Base-by-base conservation (phyloP, 2,113 vertebrate genomes). In the Scytalopus superciliaris region DNA sequence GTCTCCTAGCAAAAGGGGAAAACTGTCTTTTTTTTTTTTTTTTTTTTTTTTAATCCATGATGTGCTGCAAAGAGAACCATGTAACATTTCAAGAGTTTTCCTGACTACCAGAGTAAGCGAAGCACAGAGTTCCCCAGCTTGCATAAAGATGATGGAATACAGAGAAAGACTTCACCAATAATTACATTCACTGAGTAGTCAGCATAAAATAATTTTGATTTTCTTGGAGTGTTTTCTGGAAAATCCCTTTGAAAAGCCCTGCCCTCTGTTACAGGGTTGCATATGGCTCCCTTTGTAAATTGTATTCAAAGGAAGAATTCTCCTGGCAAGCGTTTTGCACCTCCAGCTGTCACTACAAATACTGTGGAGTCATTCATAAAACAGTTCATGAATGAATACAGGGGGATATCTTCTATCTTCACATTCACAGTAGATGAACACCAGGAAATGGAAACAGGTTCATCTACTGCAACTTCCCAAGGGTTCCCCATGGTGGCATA, bases 271-370 rank as follows among this genome's bases (percentile, higher is more conserved):
- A 62, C 45, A 45, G 68, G 33, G 53, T 80, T 88, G 63, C 77
- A 49, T 92, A 87, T 90, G 68, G 24, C 18, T 96, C 10, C 45
- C 55, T 90, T 87, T 93, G 80, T 86, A 89, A 80, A 80, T 74
- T 80, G 55, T 84, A 62, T 90, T 90, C 60, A 89, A 90, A 91
- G 73, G 80, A 84, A 80, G 45, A 85, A 81, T 84, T 90, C 83
- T 94, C 31, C 84, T 88, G 78, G 63, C 77, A 92, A 81, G 77
- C 33, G 17, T 80, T 95, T 92, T 83, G 27, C 44, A 60, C 30
- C 80, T 95, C 68, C 59, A 92, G 92, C 78, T 96, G 85, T 87
- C 88, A 91, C 82, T 55, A 57, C 42, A 83, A 85, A 70, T 69
- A 93, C 79, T 80, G 49, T 50, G 49, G 62, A 87, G 69, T 94